Base-by-base conservation (phyloP, 2,888 invertebrate species). In the Drosophila longiperda region DNA sequence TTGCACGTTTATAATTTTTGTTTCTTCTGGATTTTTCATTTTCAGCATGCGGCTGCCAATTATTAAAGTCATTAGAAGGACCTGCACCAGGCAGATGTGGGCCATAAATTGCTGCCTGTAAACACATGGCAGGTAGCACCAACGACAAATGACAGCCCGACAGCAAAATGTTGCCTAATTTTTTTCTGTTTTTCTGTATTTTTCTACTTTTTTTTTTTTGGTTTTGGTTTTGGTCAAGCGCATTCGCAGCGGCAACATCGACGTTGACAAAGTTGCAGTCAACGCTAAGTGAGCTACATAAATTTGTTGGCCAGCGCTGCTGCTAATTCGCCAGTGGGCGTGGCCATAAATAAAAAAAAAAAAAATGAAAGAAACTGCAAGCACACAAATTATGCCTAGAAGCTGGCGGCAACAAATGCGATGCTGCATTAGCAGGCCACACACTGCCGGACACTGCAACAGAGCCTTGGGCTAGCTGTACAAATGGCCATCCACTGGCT, bases 101-200 rank as follows among this genome's bases (percentile, higher is more conserved):
- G 65, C 73, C 70, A 73, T 84, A 84, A 84, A 84, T 87, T 71
- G 67, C 52, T 61, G 63, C 52, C 74, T 52, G 71, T 74, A 74
- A 80, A 75, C 81, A 80, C 63, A 77, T 64, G 72, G 61, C 55
- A 66, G 60, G 70, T 73, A 69, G 63, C 11, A 17, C 38, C 55
- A 68, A 61, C 66, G 74, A 87, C 87, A 82, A 85, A 84, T 80
- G 79, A 71, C 68, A 69, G 49, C 42, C 48, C 72, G 57, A 77
- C 81, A 75, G 58, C 80, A 73, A 88, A 83, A 77, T 85, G 88
- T 79, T 85, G 86, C 76, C 86, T 70, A 83, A 80, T 87, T 80
- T 82, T 82, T 82, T 73, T 87, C 78, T 82, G 80, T 82, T 73
- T 57, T 48, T 38, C 8, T 17, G 8, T 3, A n/a, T 57, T 29